A percentile compares a stretch with the other conserved stretches of the same genome.
Evolutionary conservation across 2,888 invertebrate genomes (phyloP).

Genomic region (Calliscelio sp.): DNA sequence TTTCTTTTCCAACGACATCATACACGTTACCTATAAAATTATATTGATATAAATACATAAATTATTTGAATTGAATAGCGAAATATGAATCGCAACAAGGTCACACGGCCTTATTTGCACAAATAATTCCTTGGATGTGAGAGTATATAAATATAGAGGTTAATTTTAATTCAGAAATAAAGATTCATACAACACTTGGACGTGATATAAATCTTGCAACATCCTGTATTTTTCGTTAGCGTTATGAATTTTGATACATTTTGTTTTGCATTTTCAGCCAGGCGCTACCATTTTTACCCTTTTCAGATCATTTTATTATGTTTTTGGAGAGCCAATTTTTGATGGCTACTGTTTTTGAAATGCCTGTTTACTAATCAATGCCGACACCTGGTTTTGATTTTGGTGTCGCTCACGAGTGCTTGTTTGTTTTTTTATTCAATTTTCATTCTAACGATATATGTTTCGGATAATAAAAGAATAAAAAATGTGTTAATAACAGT

Average conservation of each 20-base stretch:
- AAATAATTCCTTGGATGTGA: conserved; percentile 31
- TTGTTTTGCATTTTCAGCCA: neutral
- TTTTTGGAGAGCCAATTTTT: neutral
- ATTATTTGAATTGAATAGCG: neutral
- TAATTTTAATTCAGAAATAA: conserved; percentile 52
- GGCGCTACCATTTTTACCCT: neutral
- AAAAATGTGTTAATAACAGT: conserved; percentile 24
- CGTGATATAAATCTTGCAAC: neutral
- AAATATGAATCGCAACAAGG: neutral
- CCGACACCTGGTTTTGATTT: conserved; percentile 65
- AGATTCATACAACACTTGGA: conserved; percentile 48
- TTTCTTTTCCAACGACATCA: conserved; percentile 59
- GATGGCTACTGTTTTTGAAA: conserved; percentile 6
- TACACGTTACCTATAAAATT: conserved; percentile 34
- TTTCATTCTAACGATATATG: too few relatives aligned
- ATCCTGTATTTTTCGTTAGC: neutral
- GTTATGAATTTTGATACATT: neutral
- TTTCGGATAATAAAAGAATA: too few relatives aligned
- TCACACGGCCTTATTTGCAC: conserved; percentile 12
- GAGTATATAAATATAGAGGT: conserved; percentile 48
- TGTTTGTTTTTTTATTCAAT: too few relatives aligned
- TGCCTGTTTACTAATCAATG: conserved; percentile 40
- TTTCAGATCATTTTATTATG: neutral
- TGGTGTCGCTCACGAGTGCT: conserved; percentile 57
- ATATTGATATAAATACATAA: neutral